phyloP scores from a whole-genome alignment of 1,140 invertebrate species.

The Bombus ignitus region DNA sequence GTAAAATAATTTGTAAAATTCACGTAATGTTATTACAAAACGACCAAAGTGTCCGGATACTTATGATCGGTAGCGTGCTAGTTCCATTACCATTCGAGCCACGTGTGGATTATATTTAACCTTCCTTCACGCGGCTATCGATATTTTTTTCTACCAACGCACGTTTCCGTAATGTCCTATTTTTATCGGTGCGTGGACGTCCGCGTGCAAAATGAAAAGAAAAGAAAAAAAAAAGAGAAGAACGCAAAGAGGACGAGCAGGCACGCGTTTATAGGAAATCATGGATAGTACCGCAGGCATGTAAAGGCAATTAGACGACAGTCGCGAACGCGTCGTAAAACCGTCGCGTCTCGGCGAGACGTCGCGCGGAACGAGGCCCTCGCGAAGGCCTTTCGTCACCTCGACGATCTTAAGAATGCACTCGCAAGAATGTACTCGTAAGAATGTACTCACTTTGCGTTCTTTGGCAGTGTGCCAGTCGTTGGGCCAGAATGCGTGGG shows the following conservation, averaged over 20 bases:
- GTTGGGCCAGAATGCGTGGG: slow-evolving; percentile 79
- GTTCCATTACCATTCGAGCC: neutral
- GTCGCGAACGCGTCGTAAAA: too few species aligned
- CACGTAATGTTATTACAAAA: too few species aligned
- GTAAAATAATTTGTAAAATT: too few species aligned
- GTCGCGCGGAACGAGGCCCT: neutral
- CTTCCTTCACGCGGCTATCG: neutral
- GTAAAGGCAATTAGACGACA: slow-evolving; percentile 35
- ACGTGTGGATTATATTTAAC: slow-evolving; percentile 9
- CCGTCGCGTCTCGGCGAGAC: neutral
- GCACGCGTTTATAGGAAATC: slow-evolving; percentile 8
- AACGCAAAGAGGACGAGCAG: neutral
- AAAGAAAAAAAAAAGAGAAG: neutral
- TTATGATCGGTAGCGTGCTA: too few species aligned
- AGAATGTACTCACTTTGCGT: slow-evolving; percentile 91
- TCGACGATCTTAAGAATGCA: slow-evolving; percentile 45
- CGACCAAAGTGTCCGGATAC: too few species aligned
- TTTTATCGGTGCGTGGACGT: neutral
- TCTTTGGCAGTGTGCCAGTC: slow-evolving; percentile 87
- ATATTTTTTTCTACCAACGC: neutral
- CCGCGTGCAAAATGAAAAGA: neutral
- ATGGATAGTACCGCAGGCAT: neutral
- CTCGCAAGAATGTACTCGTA: slow-evolving; percentile 39
- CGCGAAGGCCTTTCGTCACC: slow-evolving; percentile 14
- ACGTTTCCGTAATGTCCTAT: neutral